A percentile compares a stretch with the other conserved stretches of the same genome.
Evolutionary conservation across 2,797 vertebrate species (phyloP).

Genomic region (Sebastes kiyomatsui): DNA sequence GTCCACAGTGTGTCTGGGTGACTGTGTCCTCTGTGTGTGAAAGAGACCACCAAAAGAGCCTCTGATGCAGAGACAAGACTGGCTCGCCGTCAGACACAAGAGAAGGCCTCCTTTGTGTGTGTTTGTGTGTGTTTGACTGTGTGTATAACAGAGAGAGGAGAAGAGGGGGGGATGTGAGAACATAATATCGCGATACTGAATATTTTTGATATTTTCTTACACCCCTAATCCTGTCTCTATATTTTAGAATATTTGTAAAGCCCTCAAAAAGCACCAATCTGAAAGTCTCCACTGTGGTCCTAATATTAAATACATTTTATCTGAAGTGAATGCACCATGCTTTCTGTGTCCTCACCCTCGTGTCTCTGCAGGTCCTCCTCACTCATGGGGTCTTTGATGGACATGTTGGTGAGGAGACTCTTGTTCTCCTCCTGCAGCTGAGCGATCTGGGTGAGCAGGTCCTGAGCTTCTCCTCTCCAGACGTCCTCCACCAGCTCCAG

Average conservation of each 20-base stretch:
- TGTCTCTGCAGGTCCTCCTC: slow-evolving; percentile 97
- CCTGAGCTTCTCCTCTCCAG: slow-evolving; percentile 97
- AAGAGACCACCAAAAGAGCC: slow-evolving; percentile 41
- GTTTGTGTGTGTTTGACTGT: slow-evolving; percentile 20
- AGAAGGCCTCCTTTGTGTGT: slow-evolving; percentile 79
- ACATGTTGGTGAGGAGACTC: slow-evolving; percentile 90
- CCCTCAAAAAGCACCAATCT: no score
- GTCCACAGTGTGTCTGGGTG: slow-evolving; percentile 46
- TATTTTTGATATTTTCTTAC: no score
- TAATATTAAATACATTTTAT: no score
- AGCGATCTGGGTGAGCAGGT: slow-evolving; percentile 94
- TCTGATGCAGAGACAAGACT: slow-evolving; percentile 56
- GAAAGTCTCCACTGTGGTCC: no score
- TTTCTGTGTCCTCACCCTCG: slow-evolving; percentile 82
- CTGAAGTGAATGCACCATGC: no score
- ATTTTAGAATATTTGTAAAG: no score
- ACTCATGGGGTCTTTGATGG: slow-evolving; percentile 90
- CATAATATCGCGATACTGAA: no score
- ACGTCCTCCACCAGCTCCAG: slow-evolving; percentile 97
- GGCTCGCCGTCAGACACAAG: slow-evolving; percentile 57
- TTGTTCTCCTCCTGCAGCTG: slow-evolving; percentile 98
- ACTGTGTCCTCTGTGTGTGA: slow-evolving; percentile 79
- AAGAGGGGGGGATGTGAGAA: background rate
- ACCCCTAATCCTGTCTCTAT: no score
- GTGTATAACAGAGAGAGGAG: background rate